Base-by-base conservation (phyloP, 2,113 vertebrate genomes). In the Butastur rufipennis region DNA sequence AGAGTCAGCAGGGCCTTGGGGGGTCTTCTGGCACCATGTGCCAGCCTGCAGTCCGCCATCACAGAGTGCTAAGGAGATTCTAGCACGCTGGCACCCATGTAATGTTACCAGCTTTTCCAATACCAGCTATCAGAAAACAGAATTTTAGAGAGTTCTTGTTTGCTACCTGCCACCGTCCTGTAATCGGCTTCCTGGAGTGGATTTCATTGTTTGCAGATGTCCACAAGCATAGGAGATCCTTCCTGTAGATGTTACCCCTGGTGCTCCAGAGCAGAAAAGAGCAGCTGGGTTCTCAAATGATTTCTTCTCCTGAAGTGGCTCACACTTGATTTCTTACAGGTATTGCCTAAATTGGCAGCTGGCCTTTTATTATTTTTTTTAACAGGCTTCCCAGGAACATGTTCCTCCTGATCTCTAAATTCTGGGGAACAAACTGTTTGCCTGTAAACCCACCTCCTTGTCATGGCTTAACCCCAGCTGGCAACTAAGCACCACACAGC, bases 231-330 rank as follows among this genome's bases (percentile, higher is more conserved):
- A 68, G 59, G 19, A 81, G 79, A 67, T 86, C 77, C 82, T 91
- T 78, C 65, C 72, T 88, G 79, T 34, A 61, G 67, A 48, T 78
- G 36, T 84, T 71, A 32, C 26, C 48, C 26, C 47, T 68, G 59
- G 36, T 38, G 45, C 17, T 56, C 26, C 34, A 52, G 78, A 90
- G n/a, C n/a, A 74, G 88, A 90, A 96, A 96, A 3, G 48, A 81
- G 23, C 65, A 92, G 36, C 65, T 47, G 36, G 12, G 21, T 74
- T 88, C 65, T 91, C 83, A 77, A 62, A 81, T 81, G 3, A 81
- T 94, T 92, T 86, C 42, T 93, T 94, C 56, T 95, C 17, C 65
- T 85, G 56, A 79, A 84, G 56, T 61, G 48, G 43, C 77, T 94
- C 45, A 40, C 52, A n/a, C 80, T 91, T 10, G 5, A 78, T 88